Base-by-base conservation (phyloP, 2,113 vertebrate genomes). In the Rhinogobius similis region DNA sequence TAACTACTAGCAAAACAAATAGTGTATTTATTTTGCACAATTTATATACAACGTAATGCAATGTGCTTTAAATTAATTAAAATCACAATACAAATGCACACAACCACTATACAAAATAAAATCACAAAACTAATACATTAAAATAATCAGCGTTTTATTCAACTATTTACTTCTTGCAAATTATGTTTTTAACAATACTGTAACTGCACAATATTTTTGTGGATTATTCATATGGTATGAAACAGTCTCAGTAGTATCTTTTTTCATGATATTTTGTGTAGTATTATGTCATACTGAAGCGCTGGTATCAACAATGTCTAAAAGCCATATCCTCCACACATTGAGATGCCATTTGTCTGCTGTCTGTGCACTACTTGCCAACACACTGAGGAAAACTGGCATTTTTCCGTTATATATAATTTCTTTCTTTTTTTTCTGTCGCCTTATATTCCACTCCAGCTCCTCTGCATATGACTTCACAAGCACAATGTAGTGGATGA, bases 391-490 rank as follows among this genome's bases (percentile, higher is more conserved):
- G 20, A 14, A 32, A 2, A 59, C 70, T 79, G 71, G 80, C 77
- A 76, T 67, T 82, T 85, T 79, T 73, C 70, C 41, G 65, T 36
- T 36, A 36, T 36, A 3, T 36, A 36, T 36, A 36, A 73, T 67
- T 68, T 83, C 66, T 73, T 62, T 64, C 73, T 55, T 65, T 59
- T 65, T 67, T 66, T 62, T 72, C 63, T 55, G 7, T 72, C 38
- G 72, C 58, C 23, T 62, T 36, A 73, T 36, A 14, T 81, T 84
- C 53, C 72, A 77, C 67, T 63, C 58, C 62, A 74, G 21, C 72
- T 82, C 77, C 64, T 84, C 73, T 79, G 59, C 81, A 82, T 85
- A 83, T 80, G 73, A 82, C 81, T 76, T 73, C 71, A 66, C 72
- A 75, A 72, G 72, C 78, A 73, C 70, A 77, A 66, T 81, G 77